Evolutionary conservation across 2,888 invertebrate genomes (phyloP).

Genomic region (Seira ritae): DNA sequence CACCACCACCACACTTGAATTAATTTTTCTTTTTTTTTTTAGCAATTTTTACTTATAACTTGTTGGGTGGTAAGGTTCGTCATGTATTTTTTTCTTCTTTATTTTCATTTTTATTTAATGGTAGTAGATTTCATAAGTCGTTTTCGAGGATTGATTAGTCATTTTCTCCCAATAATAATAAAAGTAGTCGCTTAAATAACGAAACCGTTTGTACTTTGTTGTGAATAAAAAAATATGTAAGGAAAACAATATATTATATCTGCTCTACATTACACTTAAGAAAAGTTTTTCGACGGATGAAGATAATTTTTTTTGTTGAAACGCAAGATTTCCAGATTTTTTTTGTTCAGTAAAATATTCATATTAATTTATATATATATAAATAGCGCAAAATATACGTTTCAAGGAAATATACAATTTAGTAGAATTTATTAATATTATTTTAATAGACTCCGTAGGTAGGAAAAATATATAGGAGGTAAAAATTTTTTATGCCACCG

Average conservation of each 20-base stretch:
- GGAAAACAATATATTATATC: no score
- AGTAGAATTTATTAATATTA: no score
- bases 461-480: no score
- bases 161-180: not conserved
- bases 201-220: constrained; percentile 31
- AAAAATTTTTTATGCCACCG: no score
- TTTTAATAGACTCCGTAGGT: no score
- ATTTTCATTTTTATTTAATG: not conserved
- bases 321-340: constrained; percentile 43
- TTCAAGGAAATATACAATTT: no score
- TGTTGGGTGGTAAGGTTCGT: not conserved
- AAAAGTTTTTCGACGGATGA: not conserved
- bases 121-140: not conserved
- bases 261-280: no score
- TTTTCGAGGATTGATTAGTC: not conserved
- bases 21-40: no score
- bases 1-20: no score
- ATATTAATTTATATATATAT: constrained; percentile 31
- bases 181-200: constrained; percentile 23
- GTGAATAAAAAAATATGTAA: constrained; percentile 22
- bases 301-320: constrained; percentile 9
- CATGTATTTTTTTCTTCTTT: not conserved
- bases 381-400: not conserved
- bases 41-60: not conserved
- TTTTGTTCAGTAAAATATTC: constrained; percentile 39